Conservation (phyloP, 1,140 invertebrate genomes). For the Magallana gigas region DNA sequence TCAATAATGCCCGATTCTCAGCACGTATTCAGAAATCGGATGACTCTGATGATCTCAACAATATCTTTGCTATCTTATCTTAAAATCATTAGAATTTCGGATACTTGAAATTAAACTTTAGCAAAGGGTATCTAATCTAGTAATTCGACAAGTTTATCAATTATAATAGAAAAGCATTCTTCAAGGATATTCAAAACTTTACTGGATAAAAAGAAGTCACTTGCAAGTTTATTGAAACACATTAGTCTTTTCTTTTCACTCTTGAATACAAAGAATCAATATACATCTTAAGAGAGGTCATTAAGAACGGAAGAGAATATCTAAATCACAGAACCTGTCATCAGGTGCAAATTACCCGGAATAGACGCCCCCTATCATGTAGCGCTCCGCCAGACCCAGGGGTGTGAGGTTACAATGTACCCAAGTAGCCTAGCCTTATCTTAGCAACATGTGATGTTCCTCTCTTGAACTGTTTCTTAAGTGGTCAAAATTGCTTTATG, state of each 20-base stretch:
- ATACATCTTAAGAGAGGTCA: background rate
- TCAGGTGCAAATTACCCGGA: constrained; percentile 25
- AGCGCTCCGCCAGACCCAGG: background rate
- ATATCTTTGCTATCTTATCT: background rate
- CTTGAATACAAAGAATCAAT: too few relatives aligned
- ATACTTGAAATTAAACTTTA: background rate
- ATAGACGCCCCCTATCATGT: background rate
- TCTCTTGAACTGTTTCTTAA: too few relatives aligned
- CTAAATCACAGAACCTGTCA: constrained; percentile 2
- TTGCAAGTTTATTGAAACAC: too few relatives aligned
- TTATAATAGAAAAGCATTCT: too few relatives aligned
- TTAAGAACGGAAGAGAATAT: background rate
- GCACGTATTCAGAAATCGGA: background rate
- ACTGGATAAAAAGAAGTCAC: too few relatives aligned
- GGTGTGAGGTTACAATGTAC: background rate
- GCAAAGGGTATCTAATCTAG: background rate
- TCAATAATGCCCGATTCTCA: background rate
- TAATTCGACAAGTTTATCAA: too few relatives aligned
- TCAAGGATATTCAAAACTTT: too few relatives aligned
- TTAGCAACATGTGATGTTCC: too few relatives aligned
- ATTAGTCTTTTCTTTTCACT: too few relatives aligned
- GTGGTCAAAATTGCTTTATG: too few relatives aligned
- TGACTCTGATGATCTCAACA: constrained; percentile 2
- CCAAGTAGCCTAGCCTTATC: too few relatives aligned
- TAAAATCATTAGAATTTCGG: background rate